Conservation (phyloP, 2,113 vertebrate genomes). For the Ictalurus furcatus region DNA sequence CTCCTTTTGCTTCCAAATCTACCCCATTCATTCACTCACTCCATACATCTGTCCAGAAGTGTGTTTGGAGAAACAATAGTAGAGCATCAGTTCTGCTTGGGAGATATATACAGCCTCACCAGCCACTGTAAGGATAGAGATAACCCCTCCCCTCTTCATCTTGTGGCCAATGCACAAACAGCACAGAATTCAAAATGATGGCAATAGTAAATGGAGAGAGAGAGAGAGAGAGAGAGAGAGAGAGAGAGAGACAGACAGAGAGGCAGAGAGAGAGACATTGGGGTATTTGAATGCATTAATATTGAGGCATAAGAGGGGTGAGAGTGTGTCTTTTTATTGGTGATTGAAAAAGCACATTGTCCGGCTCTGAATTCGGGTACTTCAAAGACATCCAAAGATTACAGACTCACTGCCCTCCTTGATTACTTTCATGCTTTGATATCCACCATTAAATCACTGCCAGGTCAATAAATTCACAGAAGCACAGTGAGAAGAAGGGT, state of each 20-base stretch:
- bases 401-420: slow-evolving; percentile 80
- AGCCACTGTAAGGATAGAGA: slow-evolving; percentile 65
- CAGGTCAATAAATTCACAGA: slow-evolving; percentile 73
- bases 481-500: background rate
- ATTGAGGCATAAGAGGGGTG: background rate
- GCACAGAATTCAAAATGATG: slow-evolving; percentile 84
- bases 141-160: slow-evolving; percentile 57
- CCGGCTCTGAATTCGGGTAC: slow-evolving; percentile 72
- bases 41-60: slow-evolving; percentile 71
- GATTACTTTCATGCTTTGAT: slow-evolving; percentile 87
- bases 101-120: slow-evolving; percentile 82
- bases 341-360: slow-evolving; percentile 82
- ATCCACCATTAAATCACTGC: slow-evolving; percentile 79
- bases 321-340: slow-evolving; percentile 68
- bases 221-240: slow-evolving; percentile 46
- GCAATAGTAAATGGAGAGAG: slow-evolving; percentile 71
- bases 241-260: slow-evolving; percentile 61
- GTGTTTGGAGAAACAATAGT: slow-evolving; percentile 73
- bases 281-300: background rate
- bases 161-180: slow-evolving; percentile 84
- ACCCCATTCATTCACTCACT: slow-evolving; percentile 62
- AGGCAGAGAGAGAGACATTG: slow-evolving; percentile 62
- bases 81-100: slow-evolving; percentile 60
- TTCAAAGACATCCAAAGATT: slow-evolving; percentile 84
- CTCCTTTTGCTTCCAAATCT: slow-evolving; percentile 61